Conservation (phyloP, 53 echinoderm and acorn worm species). For the Patiria pectinifera region DNA sequence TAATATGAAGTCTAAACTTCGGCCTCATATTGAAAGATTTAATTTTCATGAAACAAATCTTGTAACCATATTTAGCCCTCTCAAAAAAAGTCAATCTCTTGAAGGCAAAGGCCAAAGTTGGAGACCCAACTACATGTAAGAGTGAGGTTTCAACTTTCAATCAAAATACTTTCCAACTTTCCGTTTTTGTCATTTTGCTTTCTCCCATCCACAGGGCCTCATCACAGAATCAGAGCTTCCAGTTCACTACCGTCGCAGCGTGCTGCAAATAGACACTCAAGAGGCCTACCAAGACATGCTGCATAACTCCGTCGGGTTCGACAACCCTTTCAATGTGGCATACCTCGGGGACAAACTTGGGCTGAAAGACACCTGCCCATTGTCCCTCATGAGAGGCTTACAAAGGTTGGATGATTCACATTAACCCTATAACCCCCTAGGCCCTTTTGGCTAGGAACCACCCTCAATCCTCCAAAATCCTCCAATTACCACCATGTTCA, state of each 20-base stretch:
- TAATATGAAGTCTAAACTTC: too few relatives aligned
- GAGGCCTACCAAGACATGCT: conserved; percentile 88
- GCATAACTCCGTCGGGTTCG: conserved; percentile 85
- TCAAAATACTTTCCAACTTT: too few relatives aligned
- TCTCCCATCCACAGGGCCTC: conserved; percentile 66
- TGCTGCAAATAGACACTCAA: conserved; percentile 69
- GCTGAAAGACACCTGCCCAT: conserved; percentile 68
- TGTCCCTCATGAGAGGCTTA: conserved; percentile 85
- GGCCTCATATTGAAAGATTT: too few relatives aligned
- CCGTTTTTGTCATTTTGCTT: not conserved
- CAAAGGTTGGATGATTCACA: conserved; percentile 70
- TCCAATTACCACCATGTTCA: too few relatives aligned
- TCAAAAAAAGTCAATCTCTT: too few relatives aligned
- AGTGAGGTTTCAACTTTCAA: too few relatives aligned
- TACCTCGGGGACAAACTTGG: conserved; percentile 66
- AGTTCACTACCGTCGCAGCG: conserved; percentile 79
- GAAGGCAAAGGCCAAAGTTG: too few relatives aligned
- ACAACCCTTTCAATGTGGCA: conserved; percentile 80
- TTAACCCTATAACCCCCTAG: not conserved
- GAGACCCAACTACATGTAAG: too few relatives aligned
- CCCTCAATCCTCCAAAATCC: too few relatives aligned
- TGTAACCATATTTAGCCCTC: too few relatives aligned
- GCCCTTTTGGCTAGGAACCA: too few relatives aligned
- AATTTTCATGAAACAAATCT: too few relatives aligned
- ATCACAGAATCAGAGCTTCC: conserved; percentile 83